Evolutionary conservation across 1,140 invertebrate species (phyloP).

Genomic region (Drosophila busckii): DNA sequence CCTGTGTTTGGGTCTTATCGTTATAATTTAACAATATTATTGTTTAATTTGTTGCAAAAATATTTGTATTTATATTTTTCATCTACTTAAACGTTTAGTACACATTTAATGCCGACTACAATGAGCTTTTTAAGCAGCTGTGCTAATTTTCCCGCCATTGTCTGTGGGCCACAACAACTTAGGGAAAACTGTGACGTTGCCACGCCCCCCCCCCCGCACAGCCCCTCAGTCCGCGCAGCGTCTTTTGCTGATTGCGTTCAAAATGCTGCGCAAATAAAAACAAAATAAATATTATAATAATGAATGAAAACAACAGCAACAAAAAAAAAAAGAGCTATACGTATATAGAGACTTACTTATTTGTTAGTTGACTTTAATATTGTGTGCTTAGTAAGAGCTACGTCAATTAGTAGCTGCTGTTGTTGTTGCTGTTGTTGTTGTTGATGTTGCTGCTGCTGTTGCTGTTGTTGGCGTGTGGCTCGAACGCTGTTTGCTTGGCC

Average conservation of each 20-base stretch:
- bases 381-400: constrained; percentile 34
- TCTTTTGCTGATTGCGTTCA: no score
- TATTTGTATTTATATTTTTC: constrained; percentile 60
- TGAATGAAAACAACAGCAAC: constrained; percentile 2
- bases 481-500: constrained; percentile 2
- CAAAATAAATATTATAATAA: constrained; percentile 34
- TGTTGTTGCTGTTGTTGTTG: background rate
- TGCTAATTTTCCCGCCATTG: constrained; percentile 67
- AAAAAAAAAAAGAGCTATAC: constrained; percentile 10
- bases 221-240: no score
- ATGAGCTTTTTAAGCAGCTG: constrained; percentile 40
- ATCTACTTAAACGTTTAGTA: constrained; percentile 60
- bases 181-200: constrained; percentile 29
- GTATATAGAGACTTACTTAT: no score
- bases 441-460: constrained; percentile 2
- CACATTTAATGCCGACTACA: constrained; percentile 30
- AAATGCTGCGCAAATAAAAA: constrained; percentile 19
- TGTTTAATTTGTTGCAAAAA: constrained; percentile 64
- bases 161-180: constrained; percentile 60
- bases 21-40: no score
- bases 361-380: constrained; percentile 8
- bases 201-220: no score
- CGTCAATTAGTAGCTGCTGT: constrained; percentile 19
- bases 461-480: constrained; percentile 26
- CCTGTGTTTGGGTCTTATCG: constrained; percentile 12